Percentiles rank a stretch among this genome's conserved stretches.
Conservation (phyloP, 2,113 vertebrate species). For the Hippocampus mohnikei region DNA sequence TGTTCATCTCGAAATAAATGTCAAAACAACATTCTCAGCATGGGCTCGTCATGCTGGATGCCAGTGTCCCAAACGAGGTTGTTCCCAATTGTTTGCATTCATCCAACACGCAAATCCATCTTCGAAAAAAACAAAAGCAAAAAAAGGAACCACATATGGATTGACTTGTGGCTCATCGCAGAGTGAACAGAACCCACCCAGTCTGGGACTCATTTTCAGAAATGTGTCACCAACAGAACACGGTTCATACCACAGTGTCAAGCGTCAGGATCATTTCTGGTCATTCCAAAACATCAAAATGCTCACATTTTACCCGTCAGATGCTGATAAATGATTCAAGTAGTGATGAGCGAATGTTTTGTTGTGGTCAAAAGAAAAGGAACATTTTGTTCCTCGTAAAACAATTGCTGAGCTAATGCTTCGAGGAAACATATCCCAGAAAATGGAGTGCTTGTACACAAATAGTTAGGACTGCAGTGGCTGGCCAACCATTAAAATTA, state of each 20-base stretch:
- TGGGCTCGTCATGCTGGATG: slow-evolving; percentile 26
- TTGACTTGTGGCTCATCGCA: neutral
- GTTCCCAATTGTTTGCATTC: slow-evolving; percentile 49
- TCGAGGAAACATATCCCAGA: neutral
- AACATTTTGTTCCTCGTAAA: neutral
- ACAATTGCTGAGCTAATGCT: neutral
- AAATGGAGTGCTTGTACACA: neutral
- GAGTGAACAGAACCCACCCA: neutral
- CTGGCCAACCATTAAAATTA: too few relatives aligned
- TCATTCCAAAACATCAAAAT: slow-evolving; percentile 1
- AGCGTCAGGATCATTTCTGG: slow-evolving; percentile 3
- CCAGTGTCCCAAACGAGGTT: slow-evolving; percentile 37
- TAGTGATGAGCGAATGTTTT: neutral
- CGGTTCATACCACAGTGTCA: neutral
- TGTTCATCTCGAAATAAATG: slow-evolving; percentile 58
- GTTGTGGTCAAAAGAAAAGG: neutral
- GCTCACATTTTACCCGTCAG: neutral
- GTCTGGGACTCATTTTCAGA: slow-evolving; percentile 4
- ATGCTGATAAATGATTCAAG: neutral
- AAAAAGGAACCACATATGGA: neutral
- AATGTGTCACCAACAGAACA: slow-evolving; percentile 4
- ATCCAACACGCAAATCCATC: slow-evolving; percentile 28
- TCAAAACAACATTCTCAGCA: slow-evolving; percentile 57
- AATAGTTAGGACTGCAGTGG: neutral
- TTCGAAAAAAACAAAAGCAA: neutral